Conservation (phyloP, 2,888 invertebrate species). For the Eumerus sabulonum region DNA sequence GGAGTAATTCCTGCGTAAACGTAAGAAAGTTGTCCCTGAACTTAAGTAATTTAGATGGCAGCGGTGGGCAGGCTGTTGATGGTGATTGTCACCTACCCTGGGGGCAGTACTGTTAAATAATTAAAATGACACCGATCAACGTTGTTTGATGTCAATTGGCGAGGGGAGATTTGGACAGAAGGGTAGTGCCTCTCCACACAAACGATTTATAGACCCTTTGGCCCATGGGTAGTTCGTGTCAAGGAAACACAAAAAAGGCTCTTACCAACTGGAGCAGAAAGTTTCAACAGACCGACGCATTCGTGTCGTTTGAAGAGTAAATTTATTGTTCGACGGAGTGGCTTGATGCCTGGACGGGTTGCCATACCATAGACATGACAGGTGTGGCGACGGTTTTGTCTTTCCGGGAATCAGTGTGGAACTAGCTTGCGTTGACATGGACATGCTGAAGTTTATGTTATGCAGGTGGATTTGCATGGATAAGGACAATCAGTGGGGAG, state of each 20-base stretch:
- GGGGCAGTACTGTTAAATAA: conserved; percentile 11
- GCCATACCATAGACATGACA: neutral
- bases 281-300: neutral
- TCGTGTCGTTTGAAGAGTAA: neutral
- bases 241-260: too few species aligned
- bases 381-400: neutral
- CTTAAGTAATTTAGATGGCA: neutral
- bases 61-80: neutral
- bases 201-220: neutral
- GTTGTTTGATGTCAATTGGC: conserved; percentile 1
- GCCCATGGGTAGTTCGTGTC: too few species aligned
- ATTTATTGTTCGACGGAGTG: neutral
- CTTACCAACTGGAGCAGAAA: neutral
- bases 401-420: neutral
- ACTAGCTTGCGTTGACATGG: neutral
- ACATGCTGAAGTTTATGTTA: conserved; percentile 8
- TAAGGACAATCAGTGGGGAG: too few species aligned
- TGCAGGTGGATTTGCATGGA: too few species aligned
- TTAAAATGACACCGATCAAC: neutral
- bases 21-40: neutral
- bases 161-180: neutral
- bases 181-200: neutral
- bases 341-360: neutral
- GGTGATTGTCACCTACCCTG: neutral
- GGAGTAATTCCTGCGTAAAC: conserved; percentile 21